phyloP scores from a whole-genome alignment of 2,797 vertebrate species.

The Synanceia verrucosa region DNA sequence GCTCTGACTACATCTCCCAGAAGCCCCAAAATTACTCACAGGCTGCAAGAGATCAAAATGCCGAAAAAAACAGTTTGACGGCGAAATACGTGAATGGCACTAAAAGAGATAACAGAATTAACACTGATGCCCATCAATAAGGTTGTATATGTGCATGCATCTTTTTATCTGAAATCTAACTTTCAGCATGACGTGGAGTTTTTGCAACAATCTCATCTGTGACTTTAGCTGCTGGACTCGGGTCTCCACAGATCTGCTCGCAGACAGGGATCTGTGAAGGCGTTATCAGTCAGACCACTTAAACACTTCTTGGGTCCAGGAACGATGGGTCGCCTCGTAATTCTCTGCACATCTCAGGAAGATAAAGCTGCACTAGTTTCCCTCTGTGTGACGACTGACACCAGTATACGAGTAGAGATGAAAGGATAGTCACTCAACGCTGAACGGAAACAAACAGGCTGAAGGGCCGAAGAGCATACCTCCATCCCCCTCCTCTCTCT shows the following conservation, averaged over 20 bases:
- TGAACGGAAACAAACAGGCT: conserved; percentile 75
- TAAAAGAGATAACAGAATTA: no score
- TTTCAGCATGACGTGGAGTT: background rate
- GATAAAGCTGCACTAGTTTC: conserved; percentile 61
- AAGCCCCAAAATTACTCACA: no score
- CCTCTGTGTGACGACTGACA: conserved; percentile 66
- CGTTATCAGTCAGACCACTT: conserved; percentile 71
- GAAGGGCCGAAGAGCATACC: conserved; percentile 43
- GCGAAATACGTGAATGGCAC: no score
- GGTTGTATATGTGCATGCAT: no score
- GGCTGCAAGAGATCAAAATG: no score
- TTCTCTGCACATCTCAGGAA: conserved; percentile 67
- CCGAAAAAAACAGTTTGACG: no score
- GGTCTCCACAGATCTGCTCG: conserved; percentile 41
- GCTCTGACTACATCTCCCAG: no score
- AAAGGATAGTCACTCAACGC: conserved; percentile 72
- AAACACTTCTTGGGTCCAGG: conserved; percentile 43
- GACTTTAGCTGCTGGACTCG: conserved; percentile 30
- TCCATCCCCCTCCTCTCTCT: conserved; percentile 48
- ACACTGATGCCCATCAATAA: no score
- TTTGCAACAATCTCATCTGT: conserved; percentile 31
- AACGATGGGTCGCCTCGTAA: conserved; percentile 43
- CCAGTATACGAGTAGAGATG: conserved; percentile 70
- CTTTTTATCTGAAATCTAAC: conserved; percentile 37
- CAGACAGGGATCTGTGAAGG: conserved; percentile 60